Evolutionary conservation across 2,113 vertebrate genomes (phyloP), one percentile per base, ranked within the genome.

Genomic region (Mormoops blainvillei): DNA sequence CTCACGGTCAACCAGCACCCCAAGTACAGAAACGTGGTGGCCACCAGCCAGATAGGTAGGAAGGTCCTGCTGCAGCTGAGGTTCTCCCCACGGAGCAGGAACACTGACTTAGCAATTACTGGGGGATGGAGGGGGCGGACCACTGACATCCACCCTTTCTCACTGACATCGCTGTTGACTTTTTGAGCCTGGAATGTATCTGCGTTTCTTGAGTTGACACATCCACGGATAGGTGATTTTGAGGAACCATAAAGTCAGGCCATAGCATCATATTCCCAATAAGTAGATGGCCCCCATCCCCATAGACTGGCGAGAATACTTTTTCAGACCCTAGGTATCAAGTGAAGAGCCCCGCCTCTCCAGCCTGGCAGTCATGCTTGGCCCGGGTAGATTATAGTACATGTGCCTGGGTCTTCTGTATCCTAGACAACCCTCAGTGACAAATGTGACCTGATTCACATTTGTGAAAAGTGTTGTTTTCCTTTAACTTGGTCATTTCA

Each of bases 1-100:
- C 98, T 99, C 96, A 99, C 99, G 0, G 99, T 99, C 98, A 99
- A 99, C 94, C 99, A 99, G 91, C 99, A 99, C 91, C 99, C 99
- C 28, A 99, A 99, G 96, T 99, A 99, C 98, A 99, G 99, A 85
- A 99, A 99, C 36, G 85, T 99, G 96, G 99, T 99, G 93, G 99
- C 99, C 73, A 99, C 99, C 18, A 99, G 99, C 89, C 99, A 99
- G 98, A 99, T 99, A 58, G 99, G 99, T 99, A 98, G 96, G 99
- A 96, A 50, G 28, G n/a, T 38, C 56, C 90, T 14, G 8, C 67
- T 1, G 19, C 33, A 2, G 31, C 50, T 7, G 4, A 19, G 45
- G 19, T 41, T 20, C 54, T 52, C 63, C 13, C 7, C 36, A 24
- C 15, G 19, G 1, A 7, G 12, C 85, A 63, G 92, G 61, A 83